Evolutionary conservation across 2,113 vertebrate species (phyloP).

Genomic region (Passer domesticus): DNA sequence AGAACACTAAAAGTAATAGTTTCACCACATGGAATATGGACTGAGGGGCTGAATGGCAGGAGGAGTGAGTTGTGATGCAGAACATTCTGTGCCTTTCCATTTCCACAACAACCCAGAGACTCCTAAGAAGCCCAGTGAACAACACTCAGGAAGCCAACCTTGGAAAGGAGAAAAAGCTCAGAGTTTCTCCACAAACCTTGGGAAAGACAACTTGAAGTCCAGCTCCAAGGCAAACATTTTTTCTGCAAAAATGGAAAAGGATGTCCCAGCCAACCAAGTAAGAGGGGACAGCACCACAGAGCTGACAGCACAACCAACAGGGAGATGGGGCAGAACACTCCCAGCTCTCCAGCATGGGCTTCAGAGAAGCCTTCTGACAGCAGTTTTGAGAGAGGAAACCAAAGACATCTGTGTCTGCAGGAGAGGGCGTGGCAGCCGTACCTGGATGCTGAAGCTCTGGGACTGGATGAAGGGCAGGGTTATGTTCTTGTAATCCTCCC

Average conservation of each 20-base stretch:
- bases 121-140: background rate
- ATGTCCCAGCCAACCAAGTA: background rate
- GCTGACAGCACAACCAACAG: background rate
- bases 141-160: background rate
- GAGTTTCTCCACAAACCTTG: background rate
- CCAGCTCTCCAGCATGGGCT: background rate
- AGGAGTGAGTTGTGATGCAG: background rate
- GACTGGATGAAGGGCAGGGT: conserved; percentile 86
- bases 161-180: background rate
- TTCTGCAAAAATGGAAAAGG: background rate
- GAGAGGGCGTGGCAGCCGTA: background rate
- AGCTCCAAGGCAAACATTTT: background rate
- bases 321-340: background rate
- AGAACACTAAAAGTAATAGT: background rate
- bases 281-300: rapidly evolving
- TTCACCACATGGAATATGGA: rapidly evolving
- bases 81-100: background rate
- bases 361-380: background rate
- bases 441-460: conserved; percentile 92
- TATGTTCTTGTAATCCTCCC: conserved; percentile 81
- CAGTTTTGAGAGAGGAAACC: background rate
- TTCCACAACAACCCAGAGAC: background rate
- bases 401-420: rapidly evolving
- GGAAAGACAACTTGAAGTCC: background rate
- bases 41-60: background rate